Base-by-base conservation (phyloP, 2,113 vertebrate genomes). In the Coregonus clupeaformis region DNA sequence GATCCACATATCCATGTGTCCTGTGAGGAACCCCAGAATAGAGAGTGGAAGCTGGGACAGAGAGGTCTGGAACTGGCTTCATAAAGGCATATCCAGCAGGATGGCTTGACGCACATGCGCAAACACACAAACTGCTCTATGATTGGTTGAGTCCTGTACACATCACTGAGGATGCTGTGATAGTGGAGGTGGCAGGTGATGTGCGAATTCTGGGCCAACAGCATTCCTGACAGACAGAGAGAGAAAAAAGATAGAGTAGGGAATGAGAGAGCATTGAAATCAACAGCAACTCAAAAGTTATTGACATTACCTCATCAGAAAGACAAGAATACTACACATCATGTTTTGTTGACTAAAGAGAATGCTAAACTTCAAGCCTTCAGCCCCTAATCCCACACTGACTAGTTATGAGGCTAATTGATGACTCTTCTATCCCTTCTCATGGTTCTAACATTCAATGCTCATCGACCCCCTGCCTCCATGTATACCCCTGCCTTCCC, bases 211-310 rank as follows among this genome's bases (percentile, higher is more conserved):
- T 59, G 27, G 52, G 32, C 20, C 36, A 42, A 29, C 71, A 47
- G 32, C 65, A 69, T 62, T 72, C 65, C 68, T 60, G 57, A 60
- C 6, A 60, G 57, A 22, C n/a, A 60, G 57, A 60, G 12, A 60
- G 57, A 60, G 57, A 22, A 0, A 59, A 59, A 59, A 49, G n/a
- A 59, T 20, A 59, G 18, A 22, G 57, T 20, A 60, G 57, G 5
- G 18, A 22, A 6, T 5, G n/a, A 22, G 57, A 2, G 9, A 60
- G n/a, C 20, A 60, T n/a, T 60, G n/a, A 24, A 22, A 60, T 52
- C n/a, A 22, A 60, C 3, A 5, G 49, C 12, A 52, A 18, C 49
- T 52, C 49, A 16, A 52, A 52, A 18, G 49, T 52, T 52, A 52
- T 52, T 18, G 36, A 42, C 11, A 18, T 18, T 3, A 14, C 49